Conservation (phyloP, 2,113 vertebrate species). For the Gnathonemus longibarbis region DNA sequence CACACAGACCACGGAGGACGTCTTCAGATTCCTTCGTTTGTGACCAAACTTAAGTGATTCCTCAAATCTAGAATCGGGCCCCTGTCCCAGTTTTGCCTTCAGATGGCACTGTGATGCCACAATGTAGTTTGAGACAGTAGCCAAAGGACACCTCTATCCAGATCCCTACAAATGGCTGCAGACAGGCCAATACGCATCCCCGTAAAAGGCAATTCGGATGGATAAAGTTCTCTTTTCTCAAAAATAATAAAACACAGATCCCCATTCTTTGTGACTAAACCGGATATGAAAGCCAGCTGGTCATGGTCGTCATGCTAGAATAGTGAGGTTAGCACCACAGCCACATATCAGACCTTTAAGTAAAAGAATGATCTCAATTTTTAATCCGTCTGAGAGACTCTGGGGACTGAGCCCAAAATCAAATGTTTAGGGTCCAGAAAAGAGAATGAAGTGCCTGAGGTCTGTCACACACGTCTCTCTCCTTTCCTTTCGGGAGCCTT, state of each 20-base stretch:
- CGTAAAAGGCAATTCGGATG: not conserved
- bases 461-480: not conserved
- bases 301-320: not conserved
- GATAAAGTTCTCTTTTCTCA: not conserved
- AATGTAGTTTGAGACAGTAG: not conserved
- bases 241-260: not conserved
- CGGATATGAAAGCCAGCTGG: not conserved
- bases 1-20: not conserved
- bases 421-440: not conserved
- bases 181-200: not conserved
- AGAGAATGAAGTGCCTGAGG: not conserved
- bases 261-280: not conserved
- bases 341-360: slow-evolving; percentile 9
- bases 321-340: not conserved
- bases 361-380: slow-evolving; percentile 18
- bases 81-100: not conserved
- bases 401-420: not conserved
- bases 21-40: not conserved
- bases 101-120: not conserved
- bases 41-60: not conserved
- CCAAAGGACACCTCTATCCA: not conserved
- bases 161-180: not conserved
- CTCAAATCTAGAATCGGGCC: not conserved
- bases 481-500: not conserved
- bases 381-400: not conserved